Evolutionary conservation across 1,140 invertebrate species (phyloP), one percentile per base, ranked within the genome.

Genomic region (Homalodisca vitripennis): DNA sequence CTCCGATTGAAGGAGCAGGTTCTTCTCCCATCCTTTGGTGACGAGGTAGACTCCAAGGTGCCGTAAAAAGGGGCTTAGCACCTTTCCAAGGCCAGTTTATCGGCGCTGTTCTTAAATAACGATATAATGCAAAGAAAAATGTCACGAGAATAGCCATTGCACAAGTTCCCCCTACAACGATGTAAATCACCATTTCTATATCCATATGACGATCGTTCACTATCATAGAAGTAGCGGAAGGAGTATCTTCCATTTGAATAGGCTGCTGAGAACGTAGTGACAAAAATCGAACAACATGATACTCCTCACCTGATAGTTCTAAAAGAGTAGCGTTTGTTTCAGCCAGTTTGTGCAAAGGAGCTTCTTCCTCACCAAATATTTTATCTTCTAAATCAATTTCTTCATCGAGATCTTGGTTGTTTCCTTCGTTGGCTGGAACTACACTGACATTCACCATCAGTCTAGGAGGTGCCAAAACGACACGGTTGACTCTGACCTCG

Each of bases 231-330:
- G 51, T 70, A 20, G 70, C 71, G 12, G 70, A 62, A 2, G 70
- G 66, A 3, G 57, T 67, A 30, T 73, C 72, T 10, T 72, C 74
- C 68, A 72, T 46, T 46, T 71, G 67, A 6, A 76, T 67, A 24
- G 74, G 74, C 46, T 73, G 70, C 22, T 74, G 71, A 13, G 74
- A 74, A 26, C 73, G 66, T 32, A 74, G 57, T 14, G 73, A 74
- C 26, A 76, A 48, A 62, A 73, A 73, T 41, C 73, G 68, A 46
- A 77, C 74, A 1, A 77, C 77, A 66, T 76, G 76, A 68, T 78
- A 79, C 70, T 79, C 78, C 63, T 79, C 76, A 3, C 78, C 78
- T 6, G 78, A 78, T 10, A 79, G 68, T 71, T 79, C 77, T 48
- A 79, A 68, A 17, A 79, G 68, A 17, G 78, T 79, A 10, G 77